phyloP scores from a whole-genome alignment of 1,140 invertebrate genomes.

The Anthonomus grandis region DNA sequence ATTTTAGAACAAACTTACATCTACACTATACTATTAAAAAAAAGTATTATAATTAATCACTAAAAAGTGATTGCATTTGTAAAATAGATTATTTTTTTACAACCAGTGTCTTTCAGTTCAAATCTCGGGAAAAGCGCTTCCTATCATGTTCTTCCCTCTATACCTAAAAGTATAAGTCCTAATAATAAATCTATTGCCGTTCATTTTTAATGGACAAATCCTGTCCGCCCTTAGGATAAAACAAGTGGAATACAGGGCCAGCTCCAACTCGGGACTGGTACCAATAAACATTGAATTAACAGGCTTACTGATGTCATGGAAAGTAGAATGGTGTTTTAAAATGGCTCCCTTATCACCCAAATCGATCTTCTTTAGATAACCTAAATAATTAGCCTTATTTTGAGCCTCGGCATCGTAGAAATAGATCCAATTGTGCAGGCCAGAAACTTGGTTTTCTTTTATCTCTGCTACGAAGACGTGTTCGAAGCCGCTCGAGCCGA shows the following conservation, averaged over 20 bases:
- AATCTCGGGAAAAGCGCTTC: conserved; percentile 76
- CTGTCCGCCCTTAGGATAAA: conserved; percentile 68
- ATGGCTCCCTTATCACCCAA: conserved; percentile 72
- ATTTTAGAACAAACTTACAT: background rate
- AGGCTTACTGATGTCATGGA: conserved; percentile 71
- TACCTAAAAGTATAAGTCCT: conserved; percentile 70
- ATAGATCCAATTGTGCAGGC: conserved; percentile 89
- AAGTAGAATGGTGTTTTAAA: conserved; percentile 73
- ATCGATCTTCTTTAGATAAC: conserved; percentile 70
- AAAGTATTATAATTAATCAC: background rate
- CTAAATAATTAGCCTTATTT: conserved; percentile 70
- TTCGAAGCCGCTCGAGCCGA: conserved; percentile 81
- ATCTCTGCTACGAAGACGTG: conserved; percentile 84
- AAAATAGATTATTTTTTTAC: background rate
- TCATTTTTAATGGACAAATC: conserved; percentile 68
- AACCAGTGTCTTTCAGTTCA: conserved; percentile 37
- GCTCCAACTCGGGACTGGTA: conserved; percentile 89
- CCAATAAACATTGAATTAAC: conserved; percentile 82
- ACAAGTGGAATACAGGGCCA: conserved; percentile 86
- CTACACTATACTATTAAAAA: background rate
- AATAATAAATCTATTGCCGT: conserved; percentile 66
- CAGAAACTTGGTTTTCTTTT: conserved; percentile 70
- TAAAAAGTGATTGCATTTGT: background rate
- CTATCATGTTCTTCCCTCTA: conserved; percentile 70
- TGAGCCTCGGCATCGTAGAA: conserved; percentile 70